Conservation (phyloP, 1,140 invertebrate genomes). For the Phocides pigmalion region DNA sequence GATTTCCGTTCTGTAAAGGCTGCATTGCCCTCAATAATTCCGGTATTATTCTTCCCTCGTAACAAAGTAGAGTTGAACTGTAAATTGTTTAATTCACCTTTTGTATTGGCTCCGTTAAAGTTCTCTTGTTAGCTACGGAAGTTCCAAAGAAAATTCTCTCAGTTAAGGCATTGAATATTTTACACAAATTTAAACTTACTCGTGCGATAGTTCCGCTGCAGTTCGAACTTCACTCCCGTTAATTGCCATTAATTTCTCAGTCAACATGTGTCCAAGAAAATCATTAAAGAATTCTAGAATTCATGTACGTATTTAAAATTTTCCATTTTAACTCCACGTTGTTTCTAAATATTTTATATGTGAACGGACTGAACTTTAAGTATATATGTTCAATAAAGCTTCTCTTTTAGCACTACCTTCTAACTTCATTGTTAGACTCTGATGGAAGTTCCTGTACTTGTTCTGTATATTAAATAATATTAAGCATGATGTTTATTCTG, state of each 20-base stretch:
- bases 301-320: not conserved
- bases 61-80: slow-evolving; percentile 29
- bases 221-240: slow-evolving; percentile 5
- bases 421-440: no score
- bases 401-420: no score
- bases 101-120: slow-evolving; percentile 24
- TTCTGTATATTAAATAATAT: no score
- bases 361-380: no score
- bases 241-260: slow-evolving; percentile 23
- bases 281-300: no score
- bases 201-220: slow-evolving; percentile 16
- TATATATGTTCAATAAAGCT: no score
- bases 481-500: no score
- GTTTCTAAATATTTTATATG: no score
- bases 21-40: slow-evolving; percentile 28
- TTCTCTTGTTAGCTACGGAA: slow-evolving; percentile 26
- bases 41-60: slow-evolving; percentile 27
- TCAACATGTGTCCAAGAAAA: not conserved
- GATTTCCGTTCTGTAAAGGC: slow-evolving; percentile 32
- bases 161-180: slow-evolving; percentile 34
- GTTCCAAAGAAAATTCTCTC: slow-evolving; percentile 31
- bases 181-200: slow-evolving; percentile 30
- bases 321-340: no score
- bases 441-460: no score
- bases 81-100: slow-evolving; percentile 30